phyloP scores from a whole-genome alignment of 2,888 invertebrate genomes.

The Cephus sareptanus region DNA sequence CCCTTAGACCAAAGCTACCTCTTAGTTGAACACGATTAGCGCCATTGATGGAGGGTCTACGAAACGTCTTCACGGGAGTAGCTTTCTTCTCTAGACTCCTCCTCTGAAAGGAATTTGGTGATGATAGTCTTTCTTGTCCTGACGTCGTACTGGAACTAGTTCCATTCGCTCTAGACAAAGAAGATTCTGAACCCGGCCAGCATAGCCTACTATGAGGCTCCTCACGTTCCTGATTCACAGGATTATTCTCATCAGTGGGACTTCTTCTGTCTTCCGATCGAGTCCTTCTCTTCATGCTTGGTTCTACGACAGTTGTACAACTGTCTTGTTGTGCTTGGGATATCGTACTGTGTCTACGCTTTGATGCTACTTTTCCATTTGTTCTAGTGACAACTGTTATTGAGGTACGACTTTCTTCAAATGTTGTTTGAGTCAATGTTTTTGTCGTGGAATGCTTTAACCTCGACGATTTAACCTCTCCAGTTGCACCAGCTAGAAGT shows the following conservation, averaged over 20 bases:
- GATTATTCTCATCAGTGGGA: slow-evolving; percentile 67
- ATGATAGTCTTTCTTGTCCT: slow-evolving; percentile 51
- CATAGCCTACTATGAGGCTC: slow-evolving; percentile 40
- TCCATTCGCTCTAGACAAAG: background rate
- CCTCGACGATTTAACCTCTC: background rate
- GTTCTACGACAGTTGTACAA: slow-evolving; percentile 33
- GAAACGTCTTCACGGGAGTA: slow-evolving; percentile 55
- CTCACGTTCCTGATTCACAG: slow-evolving; percentile 59
- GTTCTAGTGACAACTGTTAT: slow-evolving; percentile 25
- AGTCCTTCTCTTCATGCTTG: slow-evolving; percentile 51
- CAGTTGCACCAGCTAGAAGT: background rate
- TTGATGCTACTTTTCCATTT: slow-evolving; percentile 27
- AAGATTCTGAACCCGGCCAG: slow-evolving; percentile 41
- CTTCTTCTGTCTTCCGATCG: slow-evolving; percentile 54
- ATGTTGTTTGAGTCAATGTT: background rate
- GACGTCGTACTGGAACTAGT: background rate
- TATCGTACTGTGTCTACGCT: slow-evolving; percentile 52
- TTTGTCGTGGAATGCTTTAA: background rate
- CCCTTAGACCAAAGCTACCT: slow-evolving; percentile 51
- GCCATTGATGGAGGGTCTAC: slow-evolving; percentile 57
- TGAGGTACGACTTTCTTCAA: background rate
- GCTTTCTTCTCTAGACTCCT: slow-evolving; percentile 61
- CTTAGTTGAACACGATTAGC: slow-evolving; percentile 50
- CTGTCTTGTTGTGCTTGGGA: slow-evolving; percentile 29
- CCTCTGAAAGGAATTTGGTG: slow-evolving; percentile 56